A percentile compares a stretch with the other conserved stretches of the same genome.
Evolutionary conservation across 2,797 vertebrate species (phyloP).

Genomic region (Salmo trutta): DNA sequence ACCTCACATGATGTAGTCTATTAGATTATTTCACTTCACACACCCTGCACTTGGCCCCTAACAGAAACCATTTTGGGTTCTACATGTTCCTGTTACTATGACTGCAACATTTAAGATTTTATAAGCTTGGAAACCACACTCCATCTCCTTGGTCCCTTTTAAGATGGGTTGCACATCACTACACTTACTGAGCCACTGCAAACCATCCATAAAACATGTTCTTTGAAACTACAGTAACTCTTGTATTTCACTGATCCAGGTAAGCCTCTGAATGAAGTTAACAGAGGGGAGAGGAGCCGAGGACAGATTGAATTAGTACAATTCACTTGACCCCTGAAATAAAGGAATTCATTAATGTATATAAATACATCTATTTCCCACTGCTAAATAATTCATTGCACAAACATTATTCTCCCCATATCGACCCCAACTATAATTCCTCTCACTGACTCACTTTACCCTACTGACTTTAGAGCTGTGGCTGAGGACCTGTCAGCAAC

Average conservation of each 20-base stretch:
- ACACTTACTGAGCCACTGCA: not conserved
- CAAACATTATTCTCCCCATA: not conserved
- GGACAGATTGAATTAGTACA: not conserved
- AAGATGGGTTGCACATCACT: not conserved
- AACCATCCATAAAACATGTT: not conserved
- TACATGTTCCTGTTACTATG: not conserved
- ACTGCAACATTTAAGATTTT: not conserved
- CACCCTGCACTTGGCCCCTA: not conserved
- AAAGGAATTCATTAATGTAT: too few species aligned
- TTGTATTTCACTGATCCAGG: not conserved
- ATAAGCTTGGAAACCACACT: not conserved
- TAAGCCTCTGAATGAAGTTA: not conserved
- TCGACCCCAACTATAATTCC: not conserved
- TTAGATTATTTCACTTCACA: not conserved
- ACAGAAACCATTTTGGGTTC: not conserved
- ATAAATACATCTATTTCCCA: not conserved
- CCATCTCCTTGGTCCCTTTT: not conserved
- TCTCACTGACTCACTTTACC: not conserved
- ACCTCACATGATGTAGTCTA: too few species aligned
- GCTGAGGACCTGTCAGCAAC: not conserved
- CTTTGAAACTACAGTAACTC: not conserved
- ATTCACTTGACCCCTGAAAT: not conserved
- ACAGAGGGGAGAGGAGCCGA: not conserved
- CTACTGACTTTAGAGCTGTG: not conserved
- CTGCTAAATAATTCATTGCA: not conserved